Conservation (phyloP, 2,113 vertebrate species). For the Melierax canorus region DNA sequence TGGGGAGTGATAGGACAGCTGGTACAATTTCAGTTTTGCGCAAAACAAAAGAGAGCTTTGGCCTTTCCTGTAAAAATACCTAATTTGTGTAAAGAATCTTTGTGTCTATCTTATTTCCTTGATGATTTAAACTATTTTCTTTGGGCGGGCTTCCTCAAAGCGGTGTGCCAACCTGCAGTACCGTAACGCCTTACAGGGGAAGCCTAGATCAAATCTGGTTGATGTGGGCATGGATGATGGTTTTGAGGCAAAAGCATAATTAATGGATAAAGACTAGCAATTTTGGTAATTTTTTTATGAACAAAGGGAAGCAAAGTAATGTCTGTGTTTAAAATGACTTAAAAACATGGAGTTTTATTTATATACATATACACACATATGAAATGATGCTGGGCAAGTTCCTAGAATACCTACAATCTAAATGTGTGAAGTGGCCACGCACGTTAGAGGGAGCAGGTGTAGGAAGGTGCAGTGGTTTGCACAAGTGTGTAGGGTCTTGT, state of each 20-base stretch:
- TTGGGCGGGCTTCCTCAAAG: not conserved
- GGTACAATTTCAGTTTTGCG: not conserved
- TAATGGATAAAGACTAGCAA: not conserved
- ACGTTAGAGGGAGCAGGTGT: rapidly evolving
- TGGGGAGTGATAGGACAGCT: not conserved
- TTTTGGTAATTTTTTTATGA: not conserved
- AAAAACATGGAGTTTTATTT: not conserved
- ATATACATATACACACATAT: rapidly evolving
- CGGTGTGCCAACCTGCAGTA: not conserved
- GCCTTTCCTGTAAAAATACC: not conserved
- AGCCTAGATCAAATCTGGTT: not conserved
- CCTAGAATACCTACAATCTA: not conserved
- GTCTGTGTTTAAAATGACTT: not conserved
- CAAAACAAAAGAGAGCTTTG: not conserved
- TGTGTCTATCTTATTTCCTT: not conserved
- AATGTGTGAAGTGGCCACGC: not conserved
- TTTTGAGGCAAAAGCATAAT: not conserved
- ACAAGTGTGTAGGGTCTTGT: not conserved
- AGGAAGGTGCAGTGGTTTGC: not conserved
- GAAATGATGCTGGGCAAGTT: not conserved
- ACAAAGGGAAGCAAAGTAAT: not conserved
- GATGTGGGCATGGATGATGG: not conserved
- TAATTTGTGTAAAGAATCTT: not conserved
- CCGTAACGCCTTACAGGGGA: rapidly evolving
- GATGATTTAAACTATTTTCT: not conserved